Conservation (phyloP, 1,140 invertebrate genomes). For the Heliconius himera region DNA sequence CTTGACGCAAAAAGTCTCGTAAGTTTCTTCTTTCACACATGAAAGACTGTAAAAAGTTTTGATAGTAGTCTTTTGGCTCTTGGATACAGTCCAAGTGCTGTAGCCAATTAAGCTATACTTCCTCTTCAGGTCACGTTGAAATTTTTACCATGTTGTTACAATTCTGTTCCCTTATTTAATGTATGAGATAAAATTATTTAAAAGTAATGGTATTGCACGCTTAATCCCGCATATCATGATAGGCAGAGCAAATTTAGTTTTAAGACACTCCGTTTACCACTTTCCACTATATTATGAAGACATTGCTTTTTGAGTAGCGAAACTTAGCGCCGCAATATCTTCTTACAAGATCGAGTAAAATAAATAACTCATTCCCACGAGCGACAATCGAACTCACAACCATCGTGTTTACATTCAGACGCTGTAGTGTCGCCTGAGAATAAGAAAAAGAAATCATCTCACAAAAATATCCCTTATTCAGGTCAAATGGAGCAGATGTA, state of each 20-base stretch:
- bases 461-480: constrained; percentile 9
- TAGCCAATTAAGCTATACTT: neutral
- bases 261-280: too few species aligned
- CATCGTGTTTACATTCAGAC: too few species aligned
- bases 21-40: neutral
- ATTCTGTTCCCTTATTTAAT: neutral
- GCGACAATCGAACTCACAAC: too few species aligned
- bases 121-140: neutral
- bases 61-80: neutral
- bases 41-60: neutral
- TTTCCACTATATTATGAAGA: too few species aligned
- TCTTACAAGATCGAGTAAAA: too few species aligned
- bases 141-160: neutral
- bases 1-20: neutral
- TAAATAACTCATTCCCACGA: too few species aligned
- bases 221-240: too few species aligned
- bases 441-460: neutral
- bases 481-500: neutral
- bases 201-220: too few species aligned
- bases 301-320: too few species aligned
- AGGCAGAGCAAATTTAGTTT: too few species aligned
- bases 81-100: neutral
- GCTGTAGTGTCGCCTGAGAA: neutral
- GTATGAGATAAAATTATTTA: neutral
- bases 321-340: too few species aligned